Conservation (phyloP, 2,888 invertebrate species). For the Conistra vaccinii region DNA sequence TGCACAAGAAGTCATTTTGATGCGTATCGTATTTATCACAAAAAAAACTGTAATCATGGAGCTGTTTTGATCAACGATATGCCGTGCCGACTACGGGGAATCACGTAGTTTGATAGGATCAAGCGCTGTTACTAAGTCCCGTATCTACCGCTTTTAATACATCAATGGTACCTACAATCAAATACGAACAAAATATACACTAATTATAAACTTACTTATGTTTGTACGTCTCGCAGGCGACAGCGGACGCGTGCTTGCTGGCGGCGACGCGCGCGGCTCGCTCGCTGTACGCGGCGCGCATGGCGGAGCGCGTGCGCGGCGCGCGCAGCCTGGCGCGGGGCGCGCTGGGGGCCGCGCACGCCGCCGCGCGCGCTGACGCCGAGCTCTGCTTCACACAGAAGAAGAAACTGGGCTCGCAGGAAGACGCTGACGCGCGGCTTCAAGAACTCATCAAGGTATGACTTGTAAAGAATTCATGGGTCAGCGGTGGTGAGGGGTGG, state of each 20-base stretch:
- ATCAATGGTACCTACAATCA: neutral
- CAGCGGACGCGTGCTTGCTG: conserved; percentile 60
- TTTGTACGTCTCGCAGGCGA: conserved; percentile 57
- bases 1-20: too few relatives aligned
- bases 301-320: conserved; percentile 66
- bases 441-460: conserved; percentile 44
- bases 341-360: conserved; percentile 8
- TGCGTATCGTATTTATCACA: too few relatives aligned
- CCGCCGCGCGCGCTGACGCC: conserved; percentile 32
- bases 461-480: too few relatives aligned
- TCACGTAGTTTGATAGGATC: too few relatives aligned
- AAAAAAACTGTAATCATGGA: too few relatives aligned
- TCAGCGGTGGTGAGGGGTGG: too few relatives aligned
- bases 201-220: too few relatives aligned
- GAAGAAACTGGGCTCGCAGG: conserved; percentile 53
- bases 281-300: conserved; percentile 54
- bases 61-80: too few relatives aligned
- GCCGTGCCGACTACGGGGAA: too few relatives aligned
- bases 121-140: too few relatives aligned
- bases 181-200: neutral
- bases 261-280: conserved; percentile 60
- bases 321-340: conserved; percentile 11
- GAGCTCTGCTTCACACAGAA: conserved; percentile 61
- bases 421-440: conserved; percentile 37
- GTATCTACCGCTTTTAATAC: too few relatives aligned